Base-by-base conservation (phyloP, 2,113 vertebrate species). In the Rostratula benghalensis region DNA sequence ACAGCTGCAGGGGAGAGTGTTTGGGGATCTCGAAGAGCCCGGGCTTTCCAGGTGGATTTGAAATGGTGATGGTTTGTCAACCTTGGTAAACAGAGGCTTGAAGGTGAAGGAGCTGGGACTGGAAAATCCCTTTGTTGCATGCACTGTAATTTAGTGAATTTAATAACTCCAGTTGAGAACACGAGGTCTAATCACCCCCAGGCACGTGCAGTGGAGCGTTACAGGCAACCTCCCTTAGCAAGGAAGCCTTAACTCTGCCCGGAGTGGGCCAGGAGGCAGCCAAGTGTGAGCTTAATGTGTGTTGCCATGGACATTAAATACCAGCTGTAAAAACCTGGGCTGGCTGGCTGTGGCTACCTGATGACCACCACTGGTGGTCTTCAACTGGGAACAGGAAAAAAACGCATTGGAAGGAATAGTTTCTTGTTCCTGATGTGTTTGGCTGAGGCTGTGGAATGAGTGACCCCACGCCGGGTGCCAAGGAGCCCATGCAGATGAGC, bases 151-250 rank as follows among this genome's bases (percentile, higher is more conserved):
- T n/a, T 31, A 43, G n/a, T 37, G 79, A 64, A 69, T 92, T 64
- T 57, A 71, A 20, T 63, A 71, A 39, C 57, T 64, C 13, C 1
- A 4, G 30, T 7, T 60, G 48, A 63, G 83, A 37, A 67, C 6
- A 1, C n/a, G 10, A 71, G 33, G 45, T 71, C 43, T 51, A 1
- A 20, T 30, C 33, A 4, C 20, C 33, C n/a, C 14, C 30, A 31
- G 0, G 22, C 65, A 10, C 0, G 3, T 0, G 0, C 16, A 31
- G 43, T 21, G 73, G 69, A 37, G 33, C 0, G 0, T 33, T 48
- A 11, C 13, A 20, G 56, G 85, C 57, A 84, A 56, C 46, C 11
- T 57, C n/a, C 15, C 8, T 20, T 23, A 11, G 23, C 39, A 11
- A 48, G 50, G 73, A 60, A 37, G 23, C 4, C 30, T 51, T 39